Base-by-base conservation (phyloP, 1,140 invertebrate genomes). In the Eriosoma lanigerum region DNA sequence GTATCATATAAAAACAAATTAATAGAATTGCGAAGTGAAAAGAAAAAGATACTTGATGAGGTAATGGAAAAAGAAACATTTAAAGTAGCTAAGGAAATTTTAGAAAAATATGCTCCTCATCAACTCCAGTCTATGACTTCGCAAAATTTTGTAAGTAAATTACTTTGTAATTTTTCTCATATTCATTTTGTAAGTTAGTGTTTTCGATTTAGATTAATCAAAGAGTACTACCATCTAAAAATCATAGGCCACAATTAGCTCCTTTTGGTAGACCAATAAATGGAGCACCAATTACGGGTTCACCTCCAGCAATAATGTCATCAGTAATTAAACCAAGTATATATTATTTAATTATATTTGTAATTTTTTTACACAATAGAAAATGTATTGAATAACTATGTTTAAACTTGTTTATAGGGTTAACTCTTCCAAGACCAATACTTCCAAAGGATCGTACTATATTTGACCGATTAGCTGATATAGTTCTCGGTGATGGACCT, bases 51-150 rank as follows among this genome's bases (percentile, higher is more conserved):
- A 83, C 87, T 99, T 60, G 96, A 98, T 84, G 92, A 96, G 86
- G 96, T 99, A 48, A 98, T 96, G 90, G 96, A 98, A 85, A 98
- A 92, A 66, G 97, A 98, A 88, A 98, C 96, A 1, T 99, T 98
- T 86, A 98, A 98, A 88, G 94, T 96, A 84, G 96, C 95, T 2
- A 96, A 93, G 87, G 92, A 95, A 86, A 94, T 98, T 83, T 87
- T 98, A 72, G 92, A 96, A 84, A 95, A 94, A 85, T 97, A 92
- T 89, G 94, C 92, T 76, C 90, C 90, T 50, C 89, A 91, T 82
- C 88, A 90, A 83, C 84, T 91, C 17, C 84, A 85, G 82, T 82
- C 80, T 17, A 81, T 68, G 78, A 72, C 50, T 26, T 38, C 54
- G 56, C 80, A 68, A 70, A 29, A 54, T 10, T 44, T 72, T 70